Conservation (phyloP, 2,797 vertebrate genomes). For the Glyptemys insculpta region DNA sequence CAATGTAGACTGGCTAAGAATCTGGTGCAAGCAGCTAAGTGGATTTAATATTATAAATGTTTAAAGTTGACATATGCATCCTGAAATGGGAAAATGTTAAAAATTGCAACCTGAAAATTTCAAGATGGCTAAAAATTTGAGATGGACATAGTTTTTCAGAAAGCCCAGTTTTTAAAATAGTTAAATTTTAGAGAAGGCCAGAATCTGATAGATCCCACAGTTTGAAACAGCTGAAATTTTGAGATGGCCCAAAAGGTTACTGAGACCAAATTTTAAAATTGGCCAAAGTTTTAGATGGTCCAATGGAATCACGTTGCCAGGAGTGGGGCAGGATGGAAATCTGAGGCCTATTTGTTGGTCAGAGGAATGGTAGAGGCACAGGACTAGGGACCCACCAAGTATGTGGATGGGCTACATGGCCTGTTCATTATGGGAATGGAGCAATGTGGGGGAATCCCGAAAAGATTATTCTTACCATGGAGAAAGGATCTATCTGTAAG, state of each 20-base stretch:
- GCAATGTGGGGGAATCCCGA: fast-evolving
- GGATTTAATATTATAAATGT: not conserved
- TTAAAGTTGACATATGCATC: not conserved
- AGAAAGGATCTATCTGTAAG: not conserved
- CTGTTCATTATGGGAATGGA: not conserved
- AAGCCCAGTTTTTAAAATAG: not conserved
- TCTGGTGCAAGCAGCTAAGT: not conserved
- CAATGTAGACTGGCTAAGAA: not conserved
- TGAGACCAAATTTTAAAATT: not conserved
- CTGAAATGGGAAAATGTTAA: not conserved
- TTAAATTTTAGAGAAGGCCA: not conserved
- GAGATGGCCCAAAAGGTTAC: not conserved
- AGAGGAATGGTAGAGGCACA: not conserved
- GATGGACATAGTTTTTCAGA: not conserved
- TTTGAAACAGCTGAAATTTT: not conserved
- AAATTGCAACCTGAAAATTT: not conserved
- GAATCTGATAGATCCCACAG: not conserved
- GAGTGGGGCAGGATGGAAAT: fast-evolving
- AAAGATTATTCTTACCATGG: not conserved
- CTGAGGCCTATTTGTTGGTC: not conserved
- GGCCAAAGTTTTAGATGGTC: not conserved
- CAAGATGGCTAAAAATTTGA: not conserved
- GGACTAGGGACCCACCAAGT: not conserved
- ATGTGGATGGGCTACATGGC: not conserved
- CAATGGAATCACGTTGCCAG: not conserved